phyloP scores from a whole-genome alignment of 2,888 invertebrate species.

The Thyatira batis region DNA sequence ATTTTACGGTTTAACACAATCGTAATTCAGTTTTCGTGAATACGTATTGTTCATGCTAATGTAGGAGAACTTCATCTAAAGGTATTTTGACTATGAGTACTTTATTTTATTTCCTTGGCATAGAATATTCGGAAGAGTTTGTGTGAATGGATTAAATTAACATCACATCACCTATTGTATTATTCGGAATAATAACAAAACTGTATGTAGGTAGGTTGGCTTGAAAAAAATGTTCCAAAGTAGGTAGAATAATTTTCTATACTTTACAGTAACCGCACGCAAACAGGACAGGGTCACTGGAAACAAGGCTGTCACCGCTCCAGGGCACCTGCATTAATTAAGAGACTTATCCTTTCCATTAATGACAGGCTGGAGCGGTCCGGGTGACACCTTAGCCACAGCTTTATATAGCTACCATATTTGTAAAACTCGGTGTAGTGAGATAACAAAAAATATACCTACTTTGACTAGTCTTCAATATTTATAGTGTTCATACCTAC shows the following conservation, averaged over 20 bases:
- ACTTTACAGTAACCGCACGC: slow-evolving; percentile 20
- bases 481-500: no score
- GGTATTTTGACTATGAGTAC: neutral
- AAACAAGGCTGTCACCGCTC: slow-evolving; percentile 40
- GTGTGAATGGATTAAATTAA: no score
- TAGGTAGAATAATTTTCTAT: slow-evolving; percentile 18
- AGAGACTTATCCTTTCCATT: slow-evolving; percentile 58
- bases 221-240: neutral
- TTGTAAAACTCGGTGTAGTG: neutral
- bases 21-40: slow-evolving; percentile 14
- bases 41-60: neutral
- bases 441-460: no score
- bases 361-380: slow-evolving; percentile 35
- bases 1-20: slow-evolving; percentile 38
- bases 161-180: neutral
- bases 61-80: neutral
- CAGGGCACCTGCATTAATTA: slow-evolving; percentile 59
- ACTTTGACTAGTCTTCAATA: no score
- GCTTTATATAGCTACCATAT: neutral
- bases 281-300: slow-evolving; percentile 24
- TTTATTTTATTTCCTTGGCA: neutral
- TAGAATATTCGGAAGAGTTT: no score
- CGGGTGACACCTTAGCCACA: slow-evolving; percentile 5
- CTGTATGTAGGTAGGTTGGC: neutral
- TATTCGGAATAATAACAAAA: neutral